These are phyloP conservation scores for Tubulanus polymorphus DNA, from an alignment of 2,888 invertebrate genomes.

Conservation along the genomic window DNA sequence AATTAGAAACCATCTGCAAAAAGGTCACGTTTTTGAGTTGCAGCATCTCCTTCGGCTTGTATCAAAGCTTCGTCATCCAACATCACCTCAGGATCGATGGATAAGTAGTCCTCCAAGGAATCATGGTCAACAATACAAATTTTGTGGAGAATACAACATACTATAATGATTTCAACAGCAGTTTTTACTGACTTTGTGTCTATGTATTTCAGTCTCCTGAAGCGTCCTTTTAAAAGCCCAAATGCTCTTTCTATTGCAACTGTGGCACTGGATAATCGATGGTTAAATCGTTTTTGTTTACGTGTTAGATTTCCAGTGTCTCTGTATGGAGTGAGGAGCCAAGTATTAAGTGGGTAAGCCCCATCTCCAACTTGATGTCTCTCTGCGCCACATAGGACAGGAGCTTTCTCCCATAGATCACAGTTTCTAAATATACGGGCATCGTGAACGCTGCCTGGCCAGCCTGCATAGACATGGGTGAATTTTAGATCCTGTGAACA, in stretches of 20 bases:
- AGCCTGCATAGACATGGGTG: conserved; percentile 11
- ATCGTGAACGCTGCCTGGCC: conserved; percentile 12
- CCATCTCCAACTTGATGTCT: conserved; percentile 10
- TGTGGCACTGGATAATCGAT: conserved; percentile 13
- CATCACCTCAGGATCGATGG: no score
- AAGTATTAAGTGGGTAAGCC: conserved; percentile 12
- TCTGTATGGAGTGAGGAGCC: conserved; percentile 14
- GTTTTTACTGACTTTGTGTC: conserved; percentile 8
- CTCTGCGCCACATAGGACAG: conserved; percentile 3
- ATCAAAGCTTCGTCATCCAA: no score
- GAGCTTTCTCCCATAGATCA: conserved; percentile 2
- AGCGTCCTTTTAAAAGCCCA: no score
- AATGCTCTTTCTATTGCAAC: no score
- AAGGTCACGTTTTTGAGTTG: no score
- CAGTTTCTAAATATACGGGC: conserved; percentile 13
- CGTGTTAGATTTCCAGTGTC: conserved; percentile 12
- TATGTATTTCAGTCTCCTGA: no score
- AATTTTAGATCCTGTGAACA: conserved; percentile 10
- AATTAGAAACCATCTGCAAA: no score
- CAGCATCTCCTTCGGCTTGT: no score
- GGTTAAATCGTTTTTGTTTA: conserved; percentile 13
- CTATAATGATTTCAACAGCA: conserved; percentile 12
- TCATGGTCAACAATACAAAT: conserved; percentile 18
- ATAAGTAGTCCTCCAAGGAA: conserved; percentile 14
- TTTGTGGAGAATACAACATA: conserved; percentile 20